Evolutionary conservation across 2,888 invertebrate genomes (phyloP), one percentile per base, ranked within the genome.

Genomic region (Luffia ferchaultella): DNA sequence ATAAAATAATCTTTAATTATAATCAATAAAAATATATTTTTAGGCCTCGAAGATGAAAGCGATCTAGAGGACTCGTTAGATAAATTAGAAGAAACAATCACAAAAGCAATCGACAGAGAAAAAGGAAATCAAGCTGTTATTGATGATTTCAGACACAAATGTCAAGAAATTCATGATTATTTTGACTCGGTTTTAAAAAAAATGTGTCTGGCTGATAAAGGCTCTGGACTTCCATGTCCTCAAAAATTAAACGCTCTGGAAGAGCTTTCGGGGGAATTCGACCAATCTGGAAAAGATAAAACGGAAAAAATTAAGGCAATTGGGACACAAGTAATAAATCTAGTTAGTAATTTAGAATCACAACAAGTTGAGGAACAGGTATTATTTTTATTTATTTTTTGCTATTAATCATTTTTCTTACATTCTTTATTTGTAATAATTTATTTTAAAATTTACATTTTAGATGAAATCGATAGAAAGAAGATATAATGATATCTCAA

Each of bases 281-380:
- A 90, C 52, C 86, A 88, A 54, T 87, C 89, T 58, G 92, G 92
- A 12, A 89, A 91, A 45, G 87, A 87, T 48, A 89, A 90, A 62
- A 80, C 95, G 18, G 89, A 90, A 42, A 88, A 89, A 53, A 87
- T 93, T 0, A 93, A 91, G 66, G 69, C 83, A 45, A 85, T 92
- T 47, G 91, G 91, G 1, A 83, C 87, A 1, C 86, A 90, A 67
- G 92, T 94, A 5, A 89, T 89, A 52, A 90, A 92, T 55, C 89
- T 93, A 19, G 92, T 95, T 12, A 94, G 93, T 68, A 95, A 95
- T 69, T 79, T 95, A 56, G 96, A 96, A 66, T 91, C 93, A 0
- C 95, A 96, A 66, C 95, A 96, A 78, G 90, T 96, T 1, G 95
- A 95, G 67, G 96, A 96, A 68, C 93, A 93, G 73, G 86, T 88